A percentile compares a stretch with the other conserved stretches of the same genome.
Evolutionary conservation across 2,888 invertebrate species (phyloP).

Genomic region (Andrena chrysosceles): DNA sequence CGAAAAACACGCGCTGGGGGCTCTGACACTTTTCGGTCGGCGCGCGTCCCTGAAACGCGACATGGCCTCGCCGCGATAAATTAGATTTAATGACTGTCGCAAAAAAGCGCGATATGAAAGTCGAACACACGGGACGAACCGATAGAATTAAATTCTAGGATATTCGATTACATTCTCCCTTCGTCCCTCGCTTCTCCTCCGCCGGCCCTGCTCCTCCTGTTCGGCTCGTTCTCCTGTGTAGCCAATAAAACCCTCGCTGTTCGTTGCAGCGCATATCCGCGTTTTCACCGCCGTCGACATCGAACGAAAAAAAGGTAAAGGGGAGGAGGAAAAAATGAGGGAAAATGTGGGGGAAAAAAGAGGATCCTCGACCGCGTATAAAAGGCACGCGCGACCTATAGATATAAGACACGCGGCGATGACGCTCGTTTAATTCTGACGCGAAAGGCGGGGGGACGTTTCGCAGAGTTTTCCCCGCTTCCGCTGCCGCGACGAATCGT

Average conservation of each 20-base stretch:
- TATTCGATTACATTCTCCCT: constrained; percentile 83
- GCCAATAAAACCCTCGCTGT: constrained; percentile 69
- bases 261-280: constrained; percentile 61
- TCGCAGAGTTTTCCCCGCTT: constrained; percentile 24
- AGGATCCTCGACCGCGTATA: constrained; percentile 52
- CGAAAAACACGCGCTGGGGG: constrained; percentile 33
- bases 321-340: neutral
- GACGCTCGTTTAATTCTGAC: constrained; percentile 50
- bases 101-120: constrained; percentile 84
- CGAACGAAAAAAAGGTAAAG: constrained; percentile 17
- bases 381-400: constrained; percentile 67
- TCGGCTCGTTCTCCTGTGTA: constrained; percentile 43
- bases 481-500: constrained; percentile 11
- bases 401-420: constrained; percentile 66
- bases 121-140: constrained; percentile 79
- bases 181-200: constrained; percentile 57
- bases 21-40: constrained; percentile 31
- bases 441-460: constrained; percentile 34
- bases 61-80: constrained; percentile 79
- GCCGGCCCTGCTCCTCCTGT: constrained; percentile 33
- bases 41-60: constrained; percentile 68
- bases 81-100: constrained; percentile 83
- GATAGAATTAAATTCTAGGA: constrained; percentile 84
- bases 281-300: constrained; percentile 63
- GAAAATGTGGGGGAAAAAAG: neutral